Evolutionary conservation across 2,113 vertebrate species (phyloP), one percentile per base, ranked within the genome.

Genomic region (Lonchura striata): DNA sequence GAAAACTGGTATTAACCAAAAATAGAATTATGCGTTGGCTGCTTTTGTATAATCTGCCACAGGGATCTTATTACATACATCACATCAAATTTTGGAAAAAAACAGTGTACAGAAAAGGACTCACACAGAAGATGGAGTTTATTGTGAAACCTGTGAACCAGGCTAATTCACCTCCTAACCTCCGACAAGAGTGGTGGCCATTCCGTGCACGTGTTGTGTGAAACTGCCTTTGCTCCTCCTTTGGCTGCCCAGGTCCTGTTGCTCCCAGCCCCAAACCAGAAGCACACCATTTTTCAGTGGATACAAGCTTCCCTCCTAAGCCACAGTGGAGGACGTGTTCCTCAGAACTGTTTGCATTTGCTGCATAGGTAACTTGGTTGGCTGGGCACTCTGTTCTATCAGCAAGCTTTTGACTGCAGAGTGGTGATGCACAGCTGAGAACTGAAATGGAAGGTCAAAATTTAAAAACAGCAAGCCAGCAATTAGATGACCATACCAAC

Each of bases 311-410:
- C 10, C n/a, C 37, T 61, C 0, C 0, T 41, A 70, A 49, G 49
- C n/a, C 52, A 41, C 65, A 46, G 53, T 0, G 0, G 12, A 53
- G 8, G 7, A 6, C 12, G 28, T 6, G 18, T 49, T 41, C 46
- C 49, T 76, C n/a, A 37, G 71, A 82, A 56, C 23, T 17, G 7
- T 60, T 53, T 84, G 49, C 41, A 28, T 76, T 88, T 44, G 17
- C 30, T 70, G 22, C 16, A 15, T 1, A 15, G 42, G 15, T n/a
- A 42, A 37, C 15, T 49, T 17, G 13, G 30, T 47, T 60, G 87
- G 75, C 27, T 33, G 59, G 20, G 39, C 8, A 23, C 39, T 57
- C 18, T 1, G 20, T 75, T 75, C 65, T 75, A 6, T 13, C 46
- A 50, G 61, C 28, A 79, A 72, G 31, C 28, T 52, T 82, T 53